These are phyloP conservation scores for Empidonax traillii DNA, from an alignment of 2,113 vertebrate species.

Conservation along the genomic window DNA sequence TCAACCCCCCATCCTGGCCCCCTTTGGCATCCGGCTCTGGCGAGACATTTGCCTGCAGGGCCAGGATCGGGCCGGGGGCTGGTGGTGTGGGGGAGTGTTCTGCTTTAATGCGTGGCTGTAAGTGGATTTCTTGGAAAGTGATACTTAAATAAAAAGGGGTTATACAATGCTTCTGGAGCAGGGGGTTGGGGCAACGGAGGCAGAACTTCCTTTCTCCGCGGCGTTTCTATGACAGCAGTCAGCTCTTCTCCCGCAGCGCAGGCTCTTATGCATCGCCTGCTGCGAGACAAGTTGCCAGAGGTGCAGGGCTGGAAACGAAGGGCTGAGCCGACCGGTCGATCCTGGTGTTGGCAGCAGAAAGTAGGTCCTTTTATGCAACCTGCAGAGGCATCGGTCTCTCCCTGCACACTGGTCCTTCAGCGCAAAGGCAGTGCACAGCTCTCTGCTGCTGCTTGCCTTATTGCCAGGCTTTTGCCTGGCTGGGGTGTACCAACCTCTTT, in stretches of 20 bases:
- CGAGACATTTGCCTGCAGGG: not conserved
- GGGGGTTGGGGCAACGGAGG: not conserved
- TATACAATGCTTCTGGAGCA: conserved; percentile 20
- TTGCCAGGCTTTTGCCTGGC: not conserved
- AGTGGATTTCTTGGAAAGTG: conserved; percentile 30
- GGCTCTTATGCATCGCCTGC: not conserved
- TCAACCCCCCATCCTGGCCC: not conserved
- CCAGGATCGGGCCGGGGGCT: not conserved
- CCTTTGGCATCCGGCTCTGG: not conserved
- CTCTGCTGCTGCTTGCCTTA: not conserved
- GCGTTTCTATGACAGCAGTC: conserved; percentile 49
- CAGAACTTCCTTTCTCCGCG: not conserved
- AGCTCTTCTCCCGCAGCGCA: not conserved
- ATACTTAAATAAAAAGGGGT: conserved; percentile 30
- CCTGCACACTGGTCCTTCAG: not conserved
- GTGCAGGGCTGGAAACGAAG: not conserved
- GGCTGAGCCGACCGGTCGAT: not conserved
- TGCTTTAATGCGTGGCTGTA: not conserved
- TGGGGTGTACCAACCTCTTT: not conserved
- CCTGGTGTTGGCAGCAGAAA: not conserved
- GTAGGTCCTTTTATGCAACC: not conserved
- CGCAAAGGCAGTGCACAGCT: accelerated
- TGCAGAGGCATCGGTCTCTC: not conserved
- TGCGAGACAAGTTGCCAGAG: not conserved
- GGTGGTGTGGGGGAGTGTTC: not conserved